phyloP scores from a whole-genome alignment of 2,888 invertebrate genomes.

The Elaeidobius kamerunicus region DNA sequence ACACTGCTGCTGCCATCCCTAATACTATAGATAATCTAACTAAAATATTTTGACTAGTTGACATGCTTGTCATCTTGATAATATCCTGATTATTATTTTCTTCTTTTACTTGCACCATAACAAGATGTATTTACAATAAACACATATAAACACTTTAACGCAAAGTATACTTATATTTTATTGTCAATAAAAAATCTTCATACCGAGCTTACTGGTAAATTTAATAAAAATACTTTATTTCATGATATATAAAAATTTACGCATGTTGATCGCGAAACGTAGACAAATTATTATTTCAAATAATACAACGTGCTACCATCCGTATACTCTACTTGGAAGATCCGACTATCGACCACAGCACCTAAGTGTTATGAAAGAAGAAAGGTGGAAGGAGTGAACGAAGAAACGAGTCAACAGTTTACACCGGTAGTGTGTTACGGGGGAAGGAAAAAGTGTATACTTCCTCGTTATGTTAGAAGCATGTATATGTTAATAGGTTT shows the following conservation, averaged over 20 bases:
- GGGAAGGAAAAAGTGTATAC: too few relatives aligned
- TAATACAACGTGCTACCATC: not conserved
- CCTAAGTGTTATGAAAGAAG: constrained; percentile 23
- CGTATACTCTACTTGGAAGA: constrained; percentile 13
- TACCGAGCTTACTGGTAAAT: not conserved
- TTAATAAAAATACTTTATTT: not conserved
- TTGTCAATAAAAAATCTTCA: not conserved
- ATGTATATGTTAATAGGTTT: too few relatives aligned
- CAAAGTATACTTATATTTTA: not conserved
- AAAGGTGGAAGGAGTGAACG: constrained; percentile 23
- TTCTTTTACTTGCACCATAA: constrained; percentile 9
- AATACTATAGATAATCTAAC: constrained; percentile 64
- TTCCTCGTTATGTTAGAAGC: too few relatives aligned
- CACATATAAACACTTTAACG: not conserved
- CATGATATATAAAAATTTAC: not conserved
- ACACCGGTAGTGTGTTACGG: too few relatives aligned
- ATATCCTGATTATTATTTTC: constrained; percentile 19
- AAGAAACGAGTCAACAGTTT: constrained; percentile 9
- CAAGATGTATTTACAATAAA: not conserved
- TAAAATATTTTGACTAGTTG: constrained; percentile 52
- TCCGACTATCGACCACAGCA: constrained; percentile 6
- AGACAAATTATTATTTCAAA: not conserved
- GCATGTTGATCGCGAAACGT: constrained; percentile 1
- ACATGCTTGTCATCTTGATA: constrained; percentile 22
- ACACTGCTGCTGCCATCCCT: constrained; percentile 63